These are phyloP conservation scores for Cuniculus paca DNA, from an alignment of 2,797 vertebrate species.

Conservation along the genomic window DNA sequence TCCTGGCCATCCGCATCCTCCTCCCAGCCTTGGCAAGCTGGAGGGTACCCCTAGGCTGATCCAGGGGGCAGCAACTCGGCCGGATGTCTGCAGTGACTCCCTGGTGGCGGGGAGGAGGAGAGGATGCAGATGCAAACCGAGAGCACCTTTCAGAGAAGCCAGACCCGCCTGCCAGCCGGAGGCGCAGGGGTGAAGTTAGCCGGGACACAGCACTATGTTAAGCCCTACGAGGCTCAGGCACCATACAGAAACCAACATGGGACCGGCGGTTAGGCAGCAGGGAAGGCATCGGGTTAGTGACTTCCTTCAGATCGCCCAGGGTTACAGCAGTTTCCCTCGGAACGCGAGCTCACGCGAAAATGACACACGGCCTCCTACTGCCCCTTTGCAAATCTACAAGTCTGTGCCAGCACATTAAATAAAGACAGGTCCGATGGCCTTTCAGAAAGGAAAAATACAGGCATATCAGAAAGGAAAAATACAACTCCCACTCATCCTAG, in stretches of 20 bases:
- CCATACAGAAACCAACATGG: accelerated
- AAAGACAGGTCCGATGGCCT: neutral
- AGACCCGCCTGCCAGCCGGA: neutral
- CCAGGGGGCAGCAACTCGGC: neutral
- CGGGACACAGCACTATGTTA: neutral
- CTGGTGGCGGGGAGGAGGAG: neutral
- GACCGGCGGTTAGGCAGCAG: neutral
- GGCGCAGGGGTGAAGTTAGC: neutral
- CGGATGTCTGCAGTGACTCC: neutral
- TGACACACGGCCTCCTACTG: neutral
- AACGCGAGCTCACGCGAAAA: neutral
- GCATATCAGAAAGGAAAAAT: neutral
- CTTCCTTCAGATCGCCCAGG: neutral
- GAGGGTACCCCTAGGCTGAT: neutral
- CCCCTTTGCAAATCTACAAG: neutral
- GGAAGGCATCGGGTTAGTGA: neutral
- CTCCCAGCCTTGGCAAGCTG: neutral
- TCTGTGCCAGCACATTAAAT: neutral
- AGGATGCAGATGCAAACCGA: accelerated
- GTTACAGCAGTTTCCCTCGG: neutral
- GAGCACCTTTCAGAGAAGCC: neutral
- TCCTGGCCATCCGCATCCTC: too few species aligned
- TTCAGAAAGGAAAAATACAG: neutral
- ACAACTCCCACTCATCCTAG: neutral
- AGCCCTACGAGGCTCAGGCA: neutral